Percentiles rank a stretch among this genome's conserved stretches.
Evolutionary conservation across 2,113 vertebrate species (phyloP).

Genomic region (Phylloscopus whistleri): DNA sequence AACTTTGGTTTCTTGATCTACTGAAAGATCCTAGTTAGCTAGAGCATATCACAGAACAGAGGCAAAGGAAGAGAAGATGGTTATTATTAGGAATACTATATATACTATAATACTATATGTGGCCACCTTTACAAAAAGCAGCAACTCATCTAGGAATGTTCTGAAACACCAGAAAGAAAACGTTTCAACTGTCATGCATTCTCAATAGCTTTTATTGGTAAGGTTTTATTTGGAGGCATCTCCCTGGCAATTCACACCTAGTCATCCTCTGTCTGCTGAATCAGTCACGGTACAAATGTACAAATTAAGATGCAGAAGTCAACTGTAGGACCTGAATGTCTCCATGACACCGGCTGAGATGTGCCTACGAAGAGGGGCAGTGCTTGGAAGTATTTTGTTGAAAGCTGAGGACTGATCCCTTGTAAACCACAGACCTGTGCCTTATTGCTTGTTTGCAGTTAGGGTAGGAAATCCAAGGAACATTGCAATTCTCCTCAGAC

Average conservation of each 20-base stretch:
- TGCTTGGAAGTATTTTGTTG: neutral
- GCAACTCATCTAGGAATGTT: neutral
- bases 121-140: neutral
- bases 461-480: neutral
- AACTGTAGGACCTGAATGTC: neutral
- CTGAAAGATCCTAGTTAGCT: neutral
- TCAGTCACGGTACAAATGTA: neutral
- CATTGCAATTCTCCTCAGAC: neutral
- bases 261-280: neutral
- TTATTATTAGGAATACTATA: neutral
- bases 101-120: neutral
- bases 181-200: neutral
- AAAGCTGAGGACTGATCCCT: neutral
- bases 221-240: neutral
- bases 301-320: neutral
- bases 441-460: neutral
- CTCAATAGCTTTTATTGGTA: neutral
- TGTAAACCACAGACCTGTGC: neutral
- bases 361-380: neutral
- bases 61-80: neutral
- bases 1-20: neutral
- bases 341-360: neutral
- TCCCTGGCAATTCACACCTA: neutral
- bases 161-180: neutral
- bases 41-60: neutral